phyloP scores from a whole-genome alignment of 1,140 invertebrate species.

The Mercenaria mercenaria region DNA sequence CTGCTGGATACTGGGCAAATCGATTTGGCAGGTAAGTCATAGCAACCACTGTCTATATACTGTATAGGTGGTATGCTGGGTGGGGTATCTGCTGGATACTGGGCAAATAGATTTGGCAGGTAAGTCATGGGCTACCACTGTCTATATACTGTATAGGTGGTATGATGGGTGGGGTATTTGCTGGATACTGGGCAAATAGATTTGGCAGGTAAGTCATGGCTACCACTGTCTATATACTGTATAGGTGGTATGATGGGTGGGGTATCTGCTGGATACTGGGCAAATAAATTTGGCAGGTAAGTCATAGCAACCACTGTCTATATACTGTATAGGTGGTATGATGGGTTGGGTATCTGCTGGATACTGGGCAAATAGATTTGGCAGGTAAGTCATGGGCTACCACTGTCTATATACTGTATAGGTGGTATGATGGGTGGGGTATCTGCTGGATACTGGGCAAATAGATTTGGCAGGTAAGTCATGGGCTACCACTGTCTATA shows the following conservation, averaged over 20 bases:
- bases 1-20: constrained; percentile 92
- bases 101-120: constrained; percentile 93
- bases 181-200: constrained; percentile 91
- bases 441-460: constrained; percentile 91
- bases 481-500: constrained; percentile 88
- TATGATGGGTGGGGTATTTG: constrained; percentile 94
- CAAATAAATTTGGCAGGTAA: constrained; percentile 93
- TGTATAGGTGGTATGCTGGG: constrained; percentile 97
- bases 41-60: constrained; percentile 93
- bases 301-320: constrained; percentile 91
- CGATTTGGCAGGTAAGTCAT: constrained; percentile 92
- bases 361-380: constrained; percentile 91
- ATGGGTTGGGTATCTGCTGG: constrained; percentile 94
- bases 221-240: constrained; percentile 93
- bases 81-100: constrained; percentile 91
- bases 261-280: constrained; percentile 91
- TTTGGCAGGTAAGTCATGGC: constrained; percentile 90
- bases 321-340: constrained; percentile 97
- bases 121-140: constrained; percentile 90
- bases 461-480: constrained; percentile 92
- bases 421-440: constrained; percentile 97
- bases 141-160: constrained; percentile 96
- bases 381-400: constrained; percentile 91
- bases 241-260: constrained; percentile 97
- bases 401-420: constrained; percentile 95